phyloP scores from a whole-genome alignment of 2,797 vertebrate genomes.

The Tauraco hartlaubi region DNA sequence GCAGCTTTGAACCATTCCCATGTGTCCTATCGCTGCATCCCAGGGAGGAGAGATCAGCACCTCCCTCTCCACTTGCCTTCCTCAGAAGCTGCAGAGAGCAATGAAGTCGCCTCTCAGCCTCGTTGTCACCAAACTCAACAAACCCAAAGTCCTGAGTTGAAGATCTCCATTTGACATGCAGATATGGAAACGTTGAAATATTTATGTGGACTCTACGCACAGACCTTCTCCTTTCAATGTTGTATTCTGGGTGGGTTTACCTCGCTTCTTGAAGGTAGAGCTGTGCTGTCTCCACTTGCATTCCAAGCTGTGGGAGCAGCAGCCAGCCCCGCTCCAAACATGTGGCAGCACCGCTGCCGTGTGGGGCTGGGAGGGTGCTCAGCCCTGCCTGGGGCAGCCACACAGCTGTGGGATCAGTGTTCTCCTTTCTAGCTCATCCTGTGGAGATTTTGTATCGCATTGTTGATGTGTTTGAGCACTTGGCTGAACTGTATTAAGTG shows the following conservation, averaged over 20 bases:
- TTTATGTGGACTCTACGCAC: rapidly evolving
- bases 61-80: not conserved
- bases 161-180: not conserved
- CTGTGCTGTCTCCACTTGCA: not conserved
- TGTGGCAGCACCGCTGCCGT: not conserved
- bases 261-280: not conserved
- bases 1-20: not conserved
- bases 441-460: not conserved
- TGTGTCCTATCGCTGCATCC: not conserved
- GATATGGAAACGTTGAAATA: not conserved
- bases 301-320: not conserved
- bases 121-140: not conserved
- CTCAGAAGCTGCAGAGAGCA: no score
- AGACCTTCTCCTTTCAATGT: not conserved
- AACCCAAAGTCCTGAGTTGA: not conserved
- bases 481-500: not conserved
- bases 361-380: rapidly evolving
- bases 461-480: not conserved
- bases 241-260: not conserved
- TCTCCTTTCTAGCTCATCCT: not conserved
- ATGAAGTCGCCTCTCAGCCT: not conserved
- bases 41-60: not conserved
- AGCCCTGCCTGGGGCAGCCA: not conserved
- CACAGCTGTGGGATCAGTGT: not conserved
- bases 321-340: not conserved